These are phyloP conservation scores for Mirounga angustirostris DNA, from an alignment of 2,113 vertebrate genomes.

Conservation along the genomic window DNA sequence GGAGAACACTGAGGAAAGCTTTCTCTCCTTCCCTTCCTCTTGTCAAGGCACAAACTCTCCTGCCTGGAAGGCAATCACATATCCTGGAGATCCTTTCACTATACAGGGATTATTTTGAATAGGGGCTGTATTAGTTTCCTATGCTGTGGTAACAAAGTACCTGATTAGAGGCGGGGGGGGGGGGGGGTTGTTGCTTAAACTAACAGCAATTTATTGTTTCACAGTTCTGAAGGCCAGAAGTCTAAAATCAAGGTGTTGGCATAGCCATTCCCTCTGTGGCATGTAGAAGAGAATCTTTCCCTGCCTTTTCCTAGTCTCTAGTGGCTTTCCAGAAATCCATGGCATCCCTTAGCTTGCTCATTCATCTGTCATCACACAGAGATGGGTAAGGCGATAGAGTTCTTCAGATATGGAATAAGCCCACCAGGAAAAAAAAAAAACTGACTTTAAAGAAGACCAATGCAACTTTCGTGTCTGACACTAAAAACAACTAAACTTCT, in stretches of 20 bases:
- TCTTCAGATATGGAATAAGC: background rate
- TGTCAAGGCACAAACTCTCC: background rate
- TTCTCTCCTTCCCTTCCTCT: background rate
- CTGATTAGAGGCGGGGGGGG: no score
- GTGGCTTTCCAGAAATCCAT: background rate
- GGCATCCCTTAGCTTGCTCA: background rate
- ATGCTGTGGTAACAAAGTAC: background rate
- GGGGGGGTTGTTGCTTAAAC: background rate
- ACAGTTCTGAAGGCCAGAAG: background rate
- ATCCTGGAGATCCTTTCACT: background rate
- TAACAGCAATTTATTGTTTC: background rate
- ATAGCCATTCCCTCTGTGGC: background rate
- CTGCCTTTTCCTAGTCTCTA: background rate
- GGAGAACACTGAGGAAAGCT: background rate
- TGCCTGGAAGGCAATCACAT: background rate
- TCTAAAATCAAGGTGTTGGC: background rate
- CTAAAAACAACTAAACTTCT: conserved; percentile 9
- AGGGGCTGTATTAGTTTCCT: background rate
- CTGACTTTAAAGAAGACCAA: background rate
- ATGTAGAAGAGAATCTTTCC: background rate
- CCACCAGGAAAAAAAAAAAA: background rate
- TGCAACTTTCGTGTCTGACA: background rate
- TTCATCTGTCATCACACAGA: background rate
- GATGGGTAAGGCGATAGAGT: background rate
- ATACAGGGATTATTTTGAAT: background rate